phyloP scores from a whole-genome alignment of 2,888 invertebrate genomes.

The Tipula helvola region DNA sequence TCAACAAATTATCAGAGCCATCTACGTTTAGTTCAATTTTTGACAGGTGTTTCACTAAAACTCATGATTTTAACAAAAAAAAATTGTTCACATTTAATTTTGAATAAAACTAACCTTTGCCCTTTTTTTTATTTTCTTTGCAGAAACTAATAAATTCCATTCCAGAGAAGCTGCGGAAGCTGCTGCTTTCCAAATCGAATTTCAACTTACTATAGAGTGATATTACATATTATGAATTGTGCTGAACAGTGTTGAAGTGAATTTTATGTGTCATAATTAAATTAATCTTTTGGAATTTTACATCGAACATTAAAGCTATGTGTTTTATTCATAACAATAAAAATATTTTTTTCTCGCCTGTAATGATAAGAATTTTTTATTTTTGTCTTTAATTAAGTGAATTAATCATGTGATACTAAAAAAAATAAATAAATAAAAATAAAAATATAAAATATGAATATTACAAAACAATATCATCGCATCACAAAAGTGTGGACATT shows the following conservation, averaged over 20 bases:
- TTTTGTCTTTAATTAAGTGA: background rate
- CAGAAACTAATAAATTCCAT: background rate
- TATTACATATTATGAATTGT: background rate
- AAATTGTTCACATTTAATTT: too few species aligned
- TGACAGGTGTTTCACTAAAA: too few species aligned
- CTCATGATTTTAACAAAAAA: too few species aligned
- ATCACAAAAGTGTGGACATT: background rate
- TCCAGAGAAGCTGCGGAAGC: background rate
- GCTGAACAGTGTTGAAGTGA: background rate
- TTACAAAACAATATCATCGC: background rate
- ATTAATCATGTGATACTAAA: background rate
- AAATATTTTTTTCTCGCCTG: background rate
- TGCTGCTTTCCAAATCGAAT: background rate
- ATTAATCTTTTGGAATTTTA: background rate
- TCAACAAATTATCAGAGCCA: too few species aligned
- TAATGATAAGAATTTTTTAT: background rate
- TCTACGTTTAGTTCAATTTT: too few species aligned
- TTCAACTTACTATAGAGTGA: background rate
- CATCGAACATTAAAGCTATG: background rate
- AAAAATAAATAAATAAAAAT: background rate
- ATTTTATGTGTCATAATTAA: background rate
- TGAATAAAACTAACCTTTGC: background rate
- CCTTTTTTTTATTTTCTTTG: background rate
- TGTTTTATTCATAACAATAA: background rate
- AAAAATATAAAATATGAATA: background rate